These are phyloP conservation scores for Polia nebulosa DNA, from an alignment of 2,888 invertebrate species.

Conservation along the genomic window DNA sequence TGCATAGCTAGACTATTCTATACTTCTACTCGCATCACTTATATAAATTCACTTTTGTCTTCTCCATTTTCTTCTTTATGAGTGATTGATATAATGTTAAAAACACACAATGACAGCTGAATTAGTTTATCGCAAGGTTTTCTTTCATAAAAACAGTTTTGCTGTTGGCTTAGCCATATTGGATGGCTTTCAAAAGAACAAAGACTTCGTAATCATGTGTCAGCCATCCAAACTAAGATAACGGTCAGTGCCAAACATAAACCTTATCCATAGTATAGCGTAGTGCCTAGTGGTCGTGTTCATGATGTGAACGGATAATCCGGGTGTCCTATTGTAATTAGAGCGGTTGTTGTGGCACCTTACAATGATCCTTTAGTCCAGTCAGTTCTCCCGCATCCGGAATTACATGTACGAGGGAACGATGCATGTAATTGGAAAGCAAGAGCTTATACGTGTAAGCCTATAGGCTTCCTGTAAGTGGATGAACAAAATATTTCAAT, in stretches of 20 bases:
- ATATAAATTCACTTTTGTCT: not conserved
- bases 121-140: not conserved
- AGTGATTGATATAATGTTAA: not conserved
- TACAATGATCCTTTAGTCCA: slow-evolving; percentile 31
- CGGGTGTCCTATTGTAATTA: slow-evolving; percentile 29
- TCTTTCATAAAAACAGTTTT: not conserved
- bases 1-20: not conserved
- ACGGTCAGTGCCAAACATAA: slow-evolving; percentile 4
- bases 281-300: slow-evolving; percentile 13
- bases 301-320: slow-evolving; percentile 45
- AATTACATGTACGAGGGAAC: slow-evolving; percentile 7
- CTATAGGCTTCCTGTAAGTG: not conserved
- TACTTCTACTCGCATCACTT: not conserved
- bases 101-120: not conserved
- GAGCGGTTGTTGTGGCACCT: slow-evolving; percentile 20
- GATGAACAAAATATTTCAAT: not conserved
- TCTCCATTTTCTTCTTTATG: not conserved
- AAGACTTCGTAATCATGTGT: slow-evolving; percentile 1
- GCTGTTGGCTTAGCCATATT: not conserved
- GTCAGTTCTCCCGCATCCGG: not conserved
- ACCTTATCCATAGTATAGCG: not conserved
- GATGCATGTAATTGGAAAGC: slow-evolving; percentile 7
- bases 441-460: not conserved
- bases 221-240: slow-evolving; percentile 4
- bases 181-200: not conserved